Conservation (phyloP, 2,113 vertebrate species). For the Podilymbus podiceps region DNA sequence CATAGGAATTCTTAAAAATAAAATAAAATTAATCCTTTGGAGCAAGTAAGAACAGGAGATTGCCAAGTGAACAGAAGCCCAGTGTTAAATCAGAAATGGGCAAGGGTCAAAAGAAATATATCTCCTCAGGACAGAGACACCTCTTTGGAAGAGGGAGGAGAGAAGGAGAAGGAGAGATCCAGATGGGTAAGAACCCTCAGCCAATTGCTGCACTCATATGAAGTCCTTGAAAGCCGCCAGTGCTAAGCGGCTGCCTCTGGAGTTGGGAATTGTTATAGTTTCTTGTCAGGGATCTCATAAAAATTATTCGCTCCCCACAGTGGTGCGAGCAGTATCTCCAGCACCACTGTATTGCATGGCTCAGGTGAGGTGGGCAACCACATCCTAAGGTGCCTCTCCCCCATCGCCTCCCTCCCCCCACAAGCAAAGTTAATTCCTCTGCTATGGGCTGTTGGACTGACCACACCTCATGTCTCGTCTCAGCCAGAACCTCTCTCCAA, state of each 20-base stretch:
- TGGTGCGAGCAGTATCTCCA: slow-evolving; percentile 14
- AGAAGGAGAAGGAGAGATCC: slow-evolving; percentile 38
- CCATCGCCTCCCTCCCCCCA: slow-evolving; percentile 45
- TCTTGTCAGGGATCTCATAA: slow-evolving; percentile 12
- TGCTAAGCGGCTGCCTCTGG: neutral
- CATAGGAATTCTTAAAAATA: neutral
- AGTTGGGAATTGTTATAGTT: slow-evolving; percentile 46
- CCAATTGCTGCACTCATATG: neutral
- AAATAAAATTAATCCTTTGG: neutral
- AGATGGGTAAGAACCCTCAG: slow-evolving; percentile 51
- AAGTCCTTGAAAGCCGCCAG: neutral
- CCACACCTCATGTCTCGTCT: neutral
- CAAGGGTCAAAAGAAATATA: neutral
- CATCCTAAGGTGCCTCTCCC: neutral
- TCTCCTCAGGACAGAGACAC: neutral
- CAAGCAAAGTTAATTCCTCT: slow-evolving; percentile 30
- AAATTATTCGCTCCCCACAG: slow-evolving; percentile 8
- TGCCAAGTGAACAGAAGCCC: neutral
- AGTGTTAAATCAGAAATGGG: neutral
- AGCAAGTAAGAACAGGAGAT: neutral
- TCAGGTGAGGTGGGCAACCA: slow-evolving; percentile 4
- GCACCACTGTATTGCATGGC: neutral
- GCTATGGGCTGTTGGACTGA: slow-evolving; percentile 30
- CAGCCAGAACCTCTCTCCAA: slow-evolving; percentile 33
- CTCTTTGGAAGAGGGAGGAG: neutral